Evolutionary conservation across 2,113 vertebrate genomes (phyloP).

Genomic region (Oophaga pumilio): DNA sequence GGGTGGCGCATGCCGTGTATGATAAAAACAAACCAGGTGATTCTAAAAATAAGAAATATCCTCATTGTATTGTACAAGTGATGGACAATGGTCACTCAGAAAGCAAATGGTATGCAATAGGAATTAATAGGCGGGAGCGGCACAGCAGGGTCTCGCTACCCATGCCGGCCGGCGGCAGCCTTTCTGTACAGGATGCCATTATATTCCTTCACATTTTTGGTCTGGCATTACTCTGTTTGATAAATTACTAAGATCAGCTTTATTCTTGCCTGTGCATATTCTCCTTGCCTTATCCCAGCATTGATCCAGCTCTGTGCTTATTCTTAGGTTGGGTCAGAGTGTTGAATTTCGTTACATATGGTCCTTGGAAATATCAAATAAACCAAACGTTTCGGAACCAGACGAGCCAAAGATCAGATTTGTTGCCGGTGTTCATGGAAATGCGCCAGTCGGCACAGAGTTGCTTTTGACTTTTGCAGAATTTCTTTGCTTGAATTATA

Average conservation of each 20-base stretch:
- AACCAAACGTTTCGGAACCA: conserved; percentile 81
- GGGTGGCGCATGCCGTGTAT: too few species aligned
- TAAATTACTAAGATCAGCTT: background rate
- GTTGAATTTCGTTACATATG: conserved; percentile 86
- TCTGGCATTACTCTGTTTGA: background rate
- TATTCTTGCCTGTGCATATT: background rate
- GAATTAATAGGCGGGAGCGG: too few species aligned
- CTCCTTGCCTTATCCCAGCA: background rate
- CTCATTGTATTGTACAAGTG: too few species aligned
- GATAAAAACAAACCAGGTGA: too few species aligned
- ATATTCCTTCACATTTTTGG: background rate
- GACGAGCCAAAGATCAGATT: conserved; percentile 93
- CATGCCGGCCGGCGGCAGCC: background rate
- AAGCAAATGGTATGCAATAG: too few species aligned
- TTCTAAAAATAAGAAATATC: too few species aligned
- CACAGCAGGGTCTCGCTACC: too few species aligned
- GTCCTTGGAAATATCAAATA: conserved; percentile 96
- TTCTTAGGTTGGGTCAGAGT: conserved; percentile 87
- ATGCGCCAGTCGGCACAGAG: conserved; percentile 91
- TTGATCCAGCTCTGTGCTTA: background rate
- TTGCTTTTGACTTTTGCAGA: conserved; percentile 91
- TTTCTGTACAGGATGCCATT: background rate
- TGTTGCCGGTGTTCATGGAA: conserved; percentile 91
- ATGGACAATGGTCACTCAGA: too few species aligned
- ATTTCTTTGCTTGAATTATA: conserved; percentile 92